A percentile compares a stretch with the other conserved stretches of the same genome.
These are phyloP conservation scores for Columbina picui DNA, from an alignment of 2,113 vertebrate genomes.

Conservation along the genomic window DNA sequence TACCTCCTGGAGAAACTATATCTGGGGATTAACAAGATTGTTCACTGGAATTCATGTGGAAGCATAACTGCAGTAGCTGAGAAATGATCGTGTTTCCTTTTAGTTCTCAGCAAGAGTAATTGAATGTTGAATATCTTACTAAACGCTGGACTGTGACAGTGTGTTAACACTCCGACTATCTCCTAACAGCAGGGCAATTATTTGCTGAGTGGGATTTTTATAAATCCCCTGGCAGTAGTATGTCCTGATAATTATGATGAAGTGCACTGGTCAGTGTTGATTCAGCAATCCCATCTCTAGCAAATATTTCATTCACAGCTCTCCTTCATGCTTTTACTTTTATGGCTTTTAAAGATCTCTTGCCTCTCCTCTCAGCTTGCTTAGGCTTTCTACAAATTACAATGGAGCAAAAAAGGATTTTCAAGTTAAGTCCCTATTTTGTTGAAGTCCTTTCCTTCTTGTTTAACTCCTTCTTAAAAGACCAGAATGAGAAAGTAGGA, in stretches of 20 bases:
- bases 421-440: not conserved
- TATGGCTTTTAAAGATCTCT: conserved; percentile 64
- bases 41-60: conserved; percentile 61
- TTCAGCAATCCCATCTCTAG: conserved; percentile 81
- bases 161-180: conserved; percentile 80
- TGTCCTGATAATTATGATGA: conserved; percentile 91
- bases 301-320: conserved; percentile 78
- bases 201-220: conserved; percentile 86
- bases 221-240: conserved; percentile 84
- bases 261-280: conserved; percentile 91
- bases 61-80: conserved; percentile 66
- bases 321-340: conserved; percentile 75
- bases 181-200: conserved; percentile 83
- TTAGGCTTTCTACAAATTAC: conserved; percentile 10
- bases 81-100: conserved; percentile 77
- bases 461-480: not conserved
- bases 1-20: not conserved
- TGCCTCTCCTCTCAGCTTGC: conserved; percentile 3
- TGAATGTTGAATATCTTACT: conserved; percentile 82
- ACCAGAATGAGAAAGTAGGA: not conserved
- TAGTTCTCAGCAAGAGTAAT: conserved; percentile 80
- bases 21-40: conserved; percentile 54
- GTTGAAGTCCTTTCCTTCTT: not conserved
- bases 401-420: not conserved
- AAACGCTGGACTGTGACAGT: conserved; percentile 78